Conservation (phyloP, 2,797 vertebrate genomes). For the Pangasius djambal region DNA sequence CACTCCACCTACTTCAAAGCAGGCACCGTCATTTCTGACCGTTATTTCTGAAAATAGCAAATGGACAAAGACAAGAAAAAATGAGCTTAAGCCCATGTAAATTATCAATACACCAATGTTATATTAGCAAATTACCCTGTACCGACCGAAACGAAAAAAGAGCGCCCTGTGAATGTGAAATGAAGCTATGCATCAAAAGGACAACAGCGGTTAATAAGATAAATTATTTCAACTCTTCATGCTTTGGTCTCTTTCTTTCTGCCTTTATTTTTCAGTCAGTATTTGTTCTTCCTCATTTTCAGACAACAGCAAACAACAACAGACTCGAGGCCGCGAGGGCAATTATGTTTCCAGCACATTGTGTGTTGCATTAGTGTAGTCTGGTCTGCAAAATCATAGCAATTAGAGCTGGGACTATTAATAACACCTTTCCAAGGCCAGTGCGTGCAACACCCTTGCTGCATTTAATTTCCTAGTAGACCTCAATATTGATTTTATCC, state of each 20-base stretch:
- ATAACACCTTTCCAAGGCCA: conserved; percentile 67
- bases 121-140: conserved; percentile 3
- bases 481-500: conserved; percentile 68
- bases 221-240: background rate
- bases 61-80: background rate
- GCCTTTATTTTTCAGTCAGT: background rate
- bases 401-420: conserved; percentile 72
- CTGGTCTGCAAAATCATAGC: conserved; percentile 68
- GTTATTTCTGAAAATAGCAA: background rate
- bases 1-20: background rate
- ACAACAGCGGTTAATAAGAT: background rate
- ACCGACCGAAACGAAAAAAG: background rate
- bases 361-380: conserved; percentile 29
- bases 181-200: conserved; percentile 25
- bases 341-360: conserved; percentile 3
- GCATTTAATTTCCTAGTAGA: conserved; percentile 73
- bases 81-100: background rate
- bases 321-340: background rate
- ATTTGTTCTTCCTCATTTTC: background rate
- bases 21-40: background rate
- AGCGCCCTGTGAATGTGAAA: background rate
- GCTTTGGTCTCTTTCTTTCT: background rate
- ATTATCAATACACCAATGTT: background rate
- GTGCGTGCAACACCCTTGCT: conserved; percentile 57
- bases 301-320: background rate